Base-by-base conservation (phyloP, 2,888 invertebrate genomes). In the Diogma glabrata region DNA sequence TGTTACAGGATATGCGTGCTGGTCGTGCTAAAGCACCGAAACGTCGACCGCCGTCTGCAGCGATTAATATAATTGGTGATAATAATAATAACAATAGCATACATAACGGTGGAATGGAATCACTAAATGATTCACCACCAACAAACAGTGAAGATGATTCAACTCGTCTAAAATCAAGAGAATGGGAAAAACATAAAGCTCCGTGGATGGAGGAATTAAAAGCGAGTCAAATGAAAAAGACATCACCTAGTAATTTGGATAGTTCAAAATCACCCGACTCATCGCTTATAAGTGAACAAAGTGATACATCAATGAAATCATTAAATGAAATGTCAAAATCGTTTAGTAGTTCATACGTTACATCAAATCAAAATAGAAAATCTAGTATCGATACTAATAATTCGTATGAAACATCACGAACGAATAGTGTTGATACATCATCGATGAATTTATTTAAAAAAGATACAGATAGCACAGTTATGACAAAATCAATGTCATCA, bases 201-300 rank as follows among this genome's bases (percentile, higher is more conserved):
- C 87, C 87, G 1, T 88, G 87, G 87, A 82, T 88, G 76, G 83
- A 78, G 57, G 87, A 88, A 64, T 75, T 88, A 57, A 87, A 87
- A 63, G 74, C 84, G 56, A 86, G 82, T 61, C 87, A 88, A 66
- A 67, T 64, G 9, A 69, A 67, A 54, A 70, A 69, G 59, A 58
- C 58, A 16, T 64, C 67, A 40, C 69, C 70, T 20, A 66, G 9
- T 22, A 30, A 53, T 54, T 60, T 67, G 7, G 67, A 67, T 49
- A n/a, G n/a, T n/a, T 12, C 47, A 5, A 51, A 47, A 47, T 53
- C 53, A 16, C 51, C 53, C 1, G 51, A 51, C 14, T 26, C 16
- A 26, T 26, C 24, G 4, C 26, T 26, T 3, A 28, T 8, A 4
- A 12, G 24, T 20, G 28, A 17, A 30, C 4, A 12, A 3, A 30